A percentile compares a stretch with the other conserved stretches of the same genome.
Evolutionary conservation across 2,888 invertebrate species (phyloP).

Genomic region (Bursaphelenchus okinawaensis): DNA sequence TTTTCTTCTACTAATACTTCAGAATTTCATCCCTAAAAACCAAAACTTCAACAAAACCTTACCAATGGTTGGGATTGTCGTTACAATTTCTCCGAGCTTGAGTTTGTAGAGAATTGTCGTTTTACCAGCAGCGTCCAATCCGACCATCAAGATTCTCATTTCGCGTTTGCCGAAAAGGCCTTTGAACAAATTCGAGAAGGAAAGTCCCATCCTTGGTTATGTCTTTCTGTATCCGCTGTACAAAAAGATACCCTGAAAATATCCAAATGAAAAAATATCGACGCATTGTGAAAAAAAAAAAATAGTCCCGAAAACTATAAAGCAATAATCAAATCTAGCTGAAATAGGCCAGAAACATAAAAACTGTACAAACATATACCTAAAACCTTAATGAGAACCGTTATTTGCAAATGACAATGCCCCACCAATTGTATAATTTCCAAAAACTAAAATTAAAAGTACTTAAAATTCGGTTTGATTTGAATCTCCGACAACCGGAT

Average conservation of each 20-base stretch:
- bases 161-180: conserved; percentile 99
- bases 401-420: too few relatives aligned
- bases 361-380: too few relatives aligned
- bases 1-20: background rate
- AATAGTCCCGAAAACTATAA: background rate
- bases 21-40: conserved; percentile 1
- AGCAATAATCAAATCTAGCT: background rate
- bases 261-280: too few relatives aligned
- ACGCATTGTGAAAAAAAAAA: background rate
- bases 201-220: conserved; percentile 80
- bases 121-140: conserved; percentile 92
- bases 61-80: conserved; percentile 99
- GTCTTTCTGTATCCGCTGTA: background rate
- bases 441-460: background rate
- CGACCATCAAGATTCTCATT: conserved; percentile 70
- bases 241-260: background rate
- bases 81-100: conserved; percentile 99
- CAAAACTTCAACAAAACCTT: background rate
- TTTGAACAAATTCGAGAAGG: conserved; percentile 93
- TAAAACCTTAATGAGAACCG: too few relatives aligned
- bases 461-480: background rate
- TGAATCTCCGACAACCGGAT: background rate
- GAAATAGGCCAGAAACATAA: too few relatives aligned
- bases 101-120: conserved; percentile 99
- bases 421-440: too few relatives aligned